A percentile compares a stretch with the other conserved stretches of the same genome.
phyloP scores from a whole-genome alignment of 1,140 invertebrate genomes.

The Sinonovacula constricta region DNA sequence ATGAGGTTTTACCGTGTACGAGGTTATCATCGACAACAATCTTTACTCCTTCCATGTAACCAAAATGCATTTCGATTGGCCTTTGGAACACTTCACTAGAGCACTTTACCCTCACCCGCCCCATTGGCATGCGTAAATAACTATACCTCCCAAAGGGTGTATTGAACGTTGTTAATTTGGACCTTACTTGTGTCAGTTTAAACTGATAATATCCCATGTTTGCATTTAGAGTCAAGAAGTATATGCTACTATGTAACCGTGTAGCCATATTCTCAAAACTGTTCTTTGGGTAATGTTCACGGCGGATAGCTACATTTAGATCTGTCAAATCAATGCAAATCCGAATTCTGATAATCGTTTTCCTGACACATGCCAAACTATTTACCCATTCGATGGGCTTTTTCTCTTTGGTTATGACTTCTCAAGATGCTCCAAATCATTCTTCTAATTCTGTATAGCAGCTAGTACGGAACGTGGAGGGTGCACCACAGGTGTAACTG shows the following conservation, averaged over 20 bases:
- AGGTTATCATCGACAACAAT: conserved; percentile 47
- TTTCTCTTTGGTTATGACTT: conserved; percentile 33
- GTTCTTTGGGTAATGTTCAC: conserved; percentile 56
- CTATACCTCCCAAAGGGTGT: too few species aligned
- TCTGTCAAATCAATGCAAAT: conserved; percentile 80
- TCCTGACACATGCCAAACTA: conserved; percentile 31
- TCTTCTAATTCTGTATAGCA: conserved; percentile 50
- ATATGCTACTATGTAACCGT: conserved; percentile 50
- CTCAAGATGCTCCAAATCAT: conserved; percentile 45
- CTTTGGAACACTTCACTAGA: too few species aligned
- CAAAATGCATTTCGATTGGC: conserved; percentile 42
- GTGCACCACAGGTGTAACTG: conserved; percentile 27
- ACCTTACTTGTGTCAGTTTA: conserved; percentile 72
- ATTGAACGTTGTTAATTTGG: too few species aligned
- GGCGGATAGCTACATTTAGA: conserved; percentile 79
- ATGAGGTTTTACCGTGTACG: conserved; percentile 38
- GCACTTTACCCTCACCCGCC: conserved; percentile 65
- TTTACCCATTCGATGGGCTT: conserved; percentile 54
- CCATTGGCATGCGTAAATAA: conserved; percentile 77
- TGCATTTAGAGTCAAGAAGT: conserved; percentile 56
- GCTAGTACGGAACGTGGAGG: conserved; percentile 38
- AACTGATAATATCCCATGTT: conserved; percentile 75
- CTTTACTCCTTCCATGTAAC: too few species aligned
- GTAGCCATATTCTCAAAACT: conserved; percentile 52
- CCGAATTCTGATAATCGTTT: conserved; percentile 69